Conservation (phyloP, 2,888 invertebrate genomes). For the Lasioglossum oenotherae region DNA sequence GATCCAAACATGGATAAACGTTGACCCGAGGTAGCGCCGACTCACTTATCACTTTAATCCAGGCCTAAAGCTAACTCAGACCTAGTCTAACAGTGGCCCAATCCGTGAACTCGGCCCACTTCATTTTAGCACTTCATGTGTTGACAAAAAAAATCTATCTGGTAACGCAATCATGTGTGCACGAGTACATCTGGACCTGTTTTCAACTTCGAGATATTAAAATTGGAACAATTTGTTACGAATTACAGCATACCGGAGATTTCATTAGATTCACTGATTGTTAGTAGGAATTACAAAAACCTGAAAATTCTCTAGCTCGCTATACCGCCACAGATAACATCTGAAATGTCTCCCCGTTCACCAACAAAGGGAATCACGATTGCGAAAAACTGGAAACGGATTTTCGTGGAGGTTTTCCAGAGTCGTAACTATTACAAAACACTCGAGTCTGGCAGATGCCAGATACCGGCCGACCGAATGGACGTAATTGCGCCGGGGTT, state of each 20-base stretch:
- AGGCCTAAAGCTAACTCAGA: not conserved
- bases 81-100: not conserved
- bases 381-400: not conserved
- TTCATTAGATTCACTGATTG: too few species aligned
- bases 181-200: not conserved
- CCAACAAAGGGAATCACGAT: not conserved
- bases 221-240: not conserved
- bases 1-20: conserved; percentile 14
- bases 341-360: not conserved
- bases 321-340: not conserved
- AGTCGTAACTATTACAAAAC: not conserved
- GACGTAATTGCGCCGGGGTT: conserved; percentile 3
- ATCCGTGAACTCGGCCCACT: not conserved
- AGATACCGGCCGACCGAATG: conserved; percentile 16
- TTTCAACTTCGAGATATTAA: not conserved
- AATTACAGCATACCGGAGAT: too few species aligned
- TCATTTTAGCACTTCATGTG: not conserved
- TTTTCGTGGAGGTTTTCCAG: not conserved
- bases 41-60: conserved; percentile 10
- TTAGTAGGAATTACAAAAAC: not conserved
- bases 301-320: too few species aligned
- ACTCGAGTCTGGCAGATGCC: not conserved
- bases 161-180: not conserved
- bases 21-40: not conserved
- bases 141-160: not conserved